Evolutionary conservation across 2,113 vertebrate genomes (phyloP), one percentile per base, ranked within the genome.

Genomic region (Potamarius usumacintae): DNA sequence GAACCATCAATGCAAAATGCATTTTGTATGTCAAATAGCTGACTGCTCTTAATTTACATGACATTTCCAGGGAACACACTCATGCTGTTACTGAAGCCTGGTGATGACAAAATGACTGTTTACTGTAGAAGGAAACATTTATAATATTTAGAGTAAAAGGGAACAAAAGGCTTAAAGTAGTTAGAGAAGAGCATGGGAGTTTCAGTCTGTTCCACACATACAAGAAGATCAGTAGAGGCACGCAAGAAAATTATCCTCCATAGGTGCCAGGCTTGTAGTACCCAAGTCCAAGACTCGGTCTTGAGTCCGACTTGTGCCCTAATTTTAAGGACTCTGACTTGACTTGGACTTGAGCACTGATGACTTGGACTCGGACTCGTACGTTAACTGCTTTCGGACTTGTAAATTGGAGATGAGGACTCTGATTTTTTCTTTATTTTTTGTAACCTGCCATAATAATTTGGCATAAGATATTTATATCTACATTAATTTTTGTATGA

Each of bases 31-130:
- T 80, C 79, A 82, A 82, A 82, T 60, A 22, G 30, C 18, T 82
- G 57, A 42, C 79, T 82, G 57, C 79, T 62, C 18, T 62, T 62
- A 82, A 82, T 82, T 60, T 82, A 7, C 57, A 82, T 62, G 79
- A 60, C 79, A 82, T 82, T 82, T 82, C 8, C 57, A 82, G 34
- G 34, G 30, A 82, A 48, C 20, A 62, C 58, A 62, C 62, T 82
- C 57, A n/a, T 74, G n/a, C 20, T 74, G 50, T n/a, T 72, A 34
- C 30, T 34, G 67, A 27, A 72, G 83, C n/a, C 67, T 9, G 6
- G 20, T 72, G 50, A 57, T 58, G 17, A 84, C 53, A 57, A 72
- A 74, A 74, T 84, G 52, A 84, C 52, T 72, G 18, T 74, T 84
- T 72, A 84, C 27, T 84, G 58, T 58, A 11, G 30, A 57, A 69